Conservation (phyloP, 2,113 vertebrate species). For the Brachyhypopomus gauderio region DNA sequence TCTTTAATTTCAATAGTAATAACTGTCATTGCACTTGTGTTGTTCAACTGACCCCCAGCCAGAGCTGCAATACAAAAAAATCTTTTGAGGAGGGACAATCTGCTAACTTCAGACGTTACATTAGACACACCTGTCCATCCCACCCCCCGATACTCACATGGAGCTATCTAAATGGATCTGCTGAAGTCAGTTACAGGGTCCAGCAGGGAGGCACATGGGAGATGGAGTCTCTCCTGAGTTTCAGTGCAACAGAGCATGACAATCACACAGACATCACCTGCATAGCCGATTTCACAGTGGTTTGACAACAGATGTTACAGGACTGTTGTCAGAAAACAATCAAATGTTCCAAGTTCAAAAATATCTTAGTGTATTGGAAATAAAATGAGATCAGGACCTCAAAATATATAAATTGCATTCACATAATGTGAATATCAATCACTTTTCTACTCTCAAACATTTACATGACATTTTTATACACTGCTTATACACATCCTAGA, state of each 20-base stretch:
- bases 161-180: background rate
- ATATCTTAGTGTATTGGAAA: no score
- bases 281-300: slow-evolving; percentile 43
- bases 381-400: no score
- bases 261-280: slow-evolving; percentile 58
- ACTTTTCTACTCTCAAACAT: no score
- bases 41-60: slow-evolving; percentile 35
- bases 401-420: no score
- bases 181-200: slow-evolving; percentile 25
- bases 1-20: background rate
- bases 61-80: background rate
- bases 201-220: slow-evolving; percentile 56
- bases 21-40: background rate
- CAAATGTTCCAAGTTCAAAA: no score
- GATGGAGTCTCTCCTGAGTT: slow-evolving; percentile 54
- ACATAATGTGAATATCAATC: no score
- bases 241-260: slow-evolving; percentile 50
- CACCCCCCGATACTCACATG: slow-evolving; percentile 59
- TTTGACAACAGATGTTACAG: accelerated
- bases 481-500: no score
- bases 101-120: slow-evolving; percentile 57
- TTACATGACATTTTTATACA: no score
- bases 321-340: slow-evolving; percentile 63
- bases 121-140: slow-evolving; percentile 62
- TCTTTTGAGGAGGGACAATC: slow-evolving; percentile 39